A percentile compares a stretch with the other conserved stretches of the same genome.
Evolutionary conservation across 2,888 invertebrate genomes (phyloP).

Genomic region (Macrosoma leucophasiata): DNA sequence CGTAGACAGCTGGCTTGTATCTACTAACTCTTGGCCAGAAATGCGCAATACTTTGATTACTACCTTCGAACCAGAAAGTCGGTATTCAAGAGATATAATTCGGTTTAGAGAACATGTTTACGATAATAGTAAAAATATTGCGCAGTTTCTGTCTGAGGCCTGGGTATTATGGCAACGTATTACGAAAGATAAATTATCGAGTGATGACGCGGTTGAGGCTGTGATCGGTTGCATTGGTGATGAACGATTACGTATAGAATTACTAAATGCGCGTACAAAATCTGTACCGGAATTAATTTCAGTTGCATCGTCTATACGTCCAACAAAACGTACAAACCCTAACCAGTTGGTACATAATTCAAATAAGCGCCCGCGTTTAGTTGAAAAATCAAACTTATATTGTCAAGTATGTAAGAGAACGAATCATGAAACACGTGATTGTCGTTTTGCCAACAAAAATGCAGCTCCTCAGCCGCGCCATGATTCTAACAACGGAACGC

Average conservation of each 20-base stretch:
- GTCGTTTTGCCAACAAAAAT: conserved; percentile 13
- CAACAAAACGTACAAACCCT: conserved; percentile 16
- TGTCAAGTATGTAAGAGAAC: conserved; percentile 8
- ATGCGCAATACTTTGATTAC: conserved; percentile 19
- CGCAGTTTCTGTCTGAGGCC: conserved; percentile 28
- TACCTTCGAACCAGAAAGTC: conserved; percentile 30
- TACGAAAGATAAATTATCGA: conserved; percentile 26
- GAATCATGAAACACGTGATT: conserved; percentile 11
- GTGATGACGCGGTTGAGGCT: no score
- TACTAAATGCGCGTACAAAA: conserved; percentile 24
- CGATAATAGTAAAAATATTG: conserved; percentile 25
- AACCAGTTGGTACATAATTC: not conserved
- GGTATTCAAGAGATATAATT: conserved; percentile 29
- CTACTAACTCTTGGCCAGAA: conserved; percentile 26
- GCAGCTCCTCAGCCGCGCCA: conserved; percentile 3
- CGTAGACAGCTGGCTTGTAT: conserved; percentile 28
- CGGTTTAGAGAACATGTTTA: conserved; percentile 28
- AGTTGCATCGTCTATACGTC: conserved; percentile 25
- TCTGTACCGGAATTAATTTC: conserved; percentile 21
- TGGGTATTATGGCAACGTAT: conserved; percentile 30
- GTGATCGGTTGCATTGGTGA: conserved; percentile 19
- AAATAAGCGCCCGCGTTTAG: conserved; percentile 1
- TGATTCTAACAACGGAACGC: conserved; percentile 6
- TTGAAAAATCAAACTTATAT: not conserved
- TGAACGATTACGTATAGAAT: conserved; percentile 28